Conservation (phyloP, 2,113 vertebrate species). For the Psilopogon haemacephalus region DNA sequence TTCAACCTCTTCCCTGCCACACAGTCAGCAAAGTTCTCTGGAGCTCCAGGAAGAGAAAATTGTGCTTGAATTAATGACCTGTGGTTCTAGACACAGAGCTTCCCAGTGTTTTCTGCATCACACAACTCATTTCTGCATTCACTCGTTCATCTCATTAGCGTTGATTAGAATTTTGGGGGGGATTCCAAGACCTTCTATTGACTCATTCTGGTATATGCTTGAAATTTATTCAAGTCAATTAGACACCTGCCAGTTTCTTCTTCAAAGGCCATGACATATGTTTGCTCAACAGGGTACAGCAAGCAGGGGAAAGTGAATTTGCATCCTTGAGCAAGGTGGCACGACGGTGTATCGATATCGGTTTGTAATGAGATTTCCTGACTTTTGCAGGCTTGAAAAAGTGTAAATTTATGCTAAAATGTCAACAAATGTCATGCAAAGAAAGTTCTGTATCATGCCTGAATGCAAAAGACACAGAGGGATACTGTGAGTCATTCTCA, state of each 20-base stretch:
- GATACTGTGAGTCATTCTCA: background rate
- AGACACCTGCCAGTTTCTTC: slow-evolving; percentile 32
- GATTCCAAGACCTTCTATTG: slow-evolving; percentile 37
- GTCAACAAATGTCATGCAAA: slow-evolving; percentile 55
- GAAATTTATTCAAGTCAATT: slow-evolving; percentile 34
- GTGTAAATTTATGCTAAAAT: slow-evolving; percentile 64
- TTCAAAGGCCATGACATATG: slow-evolving; percentile 36
- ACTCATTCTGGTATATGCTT: background rate
- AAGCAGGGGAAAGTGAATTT: slow-evolving; percentile 1
- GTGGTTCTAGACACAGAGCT: background rate
- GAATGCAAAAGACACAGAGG: slow-evolving; percentile 37
- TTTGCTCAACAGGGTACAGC: slow-evolving; percentile 28
- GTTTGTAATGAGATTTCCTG: slow-evolving; percentile 63
- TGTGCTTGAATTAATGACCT: fast-evolving
- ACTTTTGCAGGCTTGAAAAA: slow-evolving; percentile 4
- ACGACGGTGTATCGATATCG: background rate
- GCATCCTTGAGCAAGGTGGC: slow-evolving; percentile 41
- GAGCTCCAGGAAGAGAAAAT: background rate
- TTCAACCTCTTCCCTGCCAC: background rate
- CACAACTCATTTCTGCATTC: background rate
- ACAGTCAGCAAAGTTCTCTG: background rate
- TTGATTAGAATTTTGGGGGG: background rate
- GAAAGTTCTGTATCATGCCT: slow-evolving; percentile 14
- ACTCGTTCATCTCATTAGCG: background rate
- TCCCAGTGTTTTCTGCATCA: background rate